A percentile compares a stretch with the other conserved stretches of the same genome.
Conservation (phyloP, 2,113 vertebrate genomes). For the Erythrolamprus reginae region DNA sequence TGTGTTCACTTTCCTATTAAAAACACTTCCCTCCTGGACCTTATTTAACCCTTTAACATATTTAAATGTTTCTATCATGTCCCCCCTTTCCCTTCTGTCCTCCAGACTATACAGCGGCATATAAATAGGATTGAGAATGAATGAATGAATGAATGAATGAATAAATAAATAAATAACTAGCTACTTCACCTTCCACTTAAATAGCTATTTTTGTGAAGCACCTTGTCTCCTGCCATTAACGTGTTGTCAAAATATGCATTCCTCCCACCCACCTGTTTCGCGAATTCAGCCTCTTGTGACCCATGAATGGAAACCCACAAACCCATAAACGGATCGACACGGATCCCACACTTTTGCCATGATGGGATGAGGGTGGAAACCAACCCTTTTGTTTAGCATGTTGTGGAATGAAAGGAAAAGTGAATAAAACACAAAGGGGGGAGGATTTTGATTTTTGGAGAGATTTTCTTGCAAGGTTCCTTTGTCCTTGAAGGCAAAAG, state of each 20-base stretch:
- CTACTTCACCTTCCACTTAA: not conserved
- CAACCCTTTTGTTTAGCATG: not conserved
- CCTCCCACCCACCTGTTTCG: not conserved
- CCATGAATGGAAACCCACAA: not conserved
- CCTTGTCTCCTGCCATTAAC: not conserved
- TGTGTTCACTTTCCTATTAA: too few relatives aligned
- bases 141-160: too few relatives aligned
- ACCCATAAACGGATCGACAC: not conserved
- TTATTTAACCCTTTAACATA: too few relatives aligned
- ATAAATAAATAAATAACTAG: too few relatives aligned
- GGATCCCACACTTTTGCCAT: not conserved
- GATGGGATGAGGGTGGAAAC: not conserved
- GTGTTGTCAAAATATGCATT: not conserved
- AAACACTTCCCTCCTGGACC: too few relatives aligned
- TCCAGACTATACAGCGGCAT: too few relatives aligned
- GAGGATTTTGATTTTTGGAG: not conserved
- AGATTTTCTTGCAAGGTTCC: slow-evolving; percentile 18
- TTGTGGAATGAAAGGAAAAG: not conserved
- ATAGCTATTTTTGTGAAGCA: not conserved
- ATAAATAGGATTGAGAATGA: too few relatives aligned
- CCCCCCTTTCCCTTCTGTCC: too few relatives aligned
- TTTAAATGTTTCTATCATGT: too few relatives aligned
- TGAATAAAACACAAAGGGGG: not conserved
- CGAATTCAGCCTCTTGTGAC: not conserved
- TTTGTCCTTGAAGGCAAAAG: slow-evolving; percentile 23